Evolutionary conservation across 2,888 invertebrate genomes (phyloP).

Genomic region (Hemistola chrysoprasaria): DNA sequence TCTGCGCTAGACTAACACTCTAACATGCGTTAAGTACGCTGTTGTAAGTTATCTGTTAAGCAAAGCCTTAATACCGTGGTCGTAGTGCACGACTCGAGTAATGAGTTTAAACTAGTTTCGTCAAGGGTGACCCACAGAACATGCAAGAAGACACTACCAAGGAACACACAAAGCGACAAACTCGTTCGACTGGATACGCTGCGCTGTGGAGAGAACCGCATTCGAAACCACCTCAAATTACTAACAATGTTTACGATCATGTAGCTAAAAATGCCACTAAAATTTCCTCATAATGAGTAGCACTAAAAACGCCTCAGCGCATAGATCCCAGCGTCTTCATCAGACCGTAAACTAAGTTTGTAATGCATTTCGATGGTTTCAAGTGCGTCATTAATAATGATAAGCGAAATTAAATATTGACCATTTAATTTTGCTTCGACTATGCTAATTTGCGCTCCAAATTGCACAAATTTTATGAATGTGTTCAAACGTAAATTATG

Average conservation of each 20-base stretch:
- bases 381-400: slow-evolving; percentile 27
- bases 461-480: slow-evolving; percentile 22
- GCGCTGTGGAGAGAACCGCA: slow-evolving; percentile 50
- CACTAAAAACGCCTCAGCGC: too few species aligned
- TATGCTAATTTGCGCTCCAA: slow-evolving; percentile 27
- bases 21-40: too few species aligned
- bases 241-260: slow-evolving; percentile 12
- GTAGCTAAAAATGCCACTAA: too few species aligned
- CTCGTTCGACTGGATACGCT: slow-evolving; percentile 34
- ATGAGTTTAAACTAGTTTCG: slow-evolving; percentile 20
- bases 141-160: slow-evolving; percentile 65
- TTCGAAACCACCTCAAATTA: slow-evolving; percentile 41
- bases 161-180: slow-evolving; percentile 68
- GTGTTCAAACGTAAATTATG: slow-evolving; percentile 1
- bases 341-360: too few species aligned
- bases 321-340: too few species aligned
- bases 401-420: slow-evolving; percentile 23
- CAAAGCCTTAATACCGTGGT: too few species aligned
- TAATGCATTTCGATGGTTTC: slow-evolving; percentile 34
- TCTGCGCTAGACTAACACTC: too few species aligned
- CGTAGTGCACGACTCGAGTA: too few species aligned
- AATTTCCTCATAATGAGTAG: too few species aligned
- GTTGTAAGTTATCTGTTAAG: too few species aligned
- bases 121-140: slow-evolving; percentile 73
- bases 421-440: slow-evolving; percentile 33